Evolutionary conservation across 2,888 invertebrate species (phyloP).

Genomic region (Atethmia centrago): DNA sequence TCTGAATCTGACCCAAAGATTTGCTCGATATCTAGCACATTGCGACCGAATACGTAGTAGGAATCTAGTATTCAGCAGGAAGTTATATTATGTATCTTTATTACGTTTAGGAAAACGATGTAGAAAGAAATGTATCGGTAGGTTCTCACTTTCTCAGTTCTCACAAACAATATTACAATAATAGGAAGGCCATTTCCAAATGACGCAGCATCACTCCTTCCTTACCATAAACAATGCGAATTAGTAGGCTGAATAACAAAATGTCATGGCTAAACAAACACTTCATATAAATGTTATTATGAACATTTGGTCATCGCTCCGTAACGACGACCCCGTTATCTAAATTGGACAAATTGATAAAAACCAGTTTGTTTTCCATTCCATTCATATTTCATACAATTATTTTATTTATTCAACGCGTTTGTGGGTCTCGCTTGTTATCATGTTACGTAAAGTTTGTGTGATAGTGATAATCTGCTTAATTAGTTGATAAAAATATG

Average conservation of each 20-base stretch:
- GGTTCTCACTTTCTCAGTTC: no score
- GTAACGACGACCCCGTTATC: constrained; percentile 54
- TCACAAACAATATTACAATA: neutral
- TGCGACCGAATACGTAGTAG: neutral
- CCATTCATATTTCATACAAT: constrained; percentile 64
- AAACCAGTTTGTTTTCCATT: constrained; percentile 70
- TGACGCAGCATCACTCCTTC: neutral
- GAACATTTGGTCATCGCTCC: constrained; percentile 48
- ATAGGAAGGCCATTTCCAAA: neutral
- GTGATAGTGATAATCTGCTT: constrained; percentile 42
- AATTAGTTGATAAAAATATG: constrained; percentile 29
- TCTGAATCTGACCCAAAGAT: no score
- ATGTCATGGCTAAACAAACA: constrained; percentile 37
- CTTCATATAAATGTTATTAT: constrained; percentile 47
- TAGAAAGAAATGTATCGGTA: neutral
- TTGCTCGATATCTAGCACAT: neutral
- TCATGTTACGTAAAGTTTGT: constrained; percentile 69
- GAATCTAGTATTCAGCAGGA: neutral
- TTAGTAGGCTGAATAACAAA: constrained; percentile 32
- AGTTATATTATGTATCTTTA: neutral
- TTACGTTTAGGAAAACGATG: neutral
- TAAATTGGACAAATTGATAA: constrained; percentile 71
- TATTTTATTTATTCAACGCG: constrained; percentile 62
- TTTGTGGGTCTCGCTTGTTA: constrained; percentile 70
- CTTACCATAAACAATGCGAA: constrained; percentile 18